phyloP scores from a whole-genome alignment of 2,113 vertebrate genomes.

The Ictalurus punctatus region DNA sequence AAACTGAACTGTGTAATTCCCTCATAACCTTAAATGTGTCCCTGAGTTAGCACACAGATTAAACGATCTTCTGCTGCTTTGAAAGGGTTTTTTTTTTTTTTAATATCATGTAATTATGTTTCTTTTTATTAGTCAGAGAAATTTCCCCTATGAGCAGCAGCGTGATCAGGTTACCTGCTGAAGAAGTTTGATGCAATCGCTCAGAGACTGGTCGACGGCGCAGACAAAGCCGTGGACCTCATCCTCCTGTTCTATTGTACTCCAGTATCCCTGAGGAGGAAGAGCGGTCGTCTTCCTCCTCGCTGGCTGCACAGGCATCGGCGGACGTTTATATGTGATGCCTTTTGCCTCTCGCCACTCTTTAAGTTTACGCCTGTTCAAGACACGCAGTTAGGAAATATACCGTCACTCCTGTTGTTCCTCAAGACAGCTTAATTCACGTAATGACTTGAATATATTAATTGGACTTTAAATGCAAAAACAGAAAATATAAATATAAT shows the following conservation, averaged over 20 bases:
- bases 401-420: background rate
- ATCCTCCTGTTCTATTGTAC: conserved; percentile 72
- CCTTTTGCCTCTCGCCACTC: conserved; percentile 85
- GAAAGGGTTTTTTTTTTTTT: background rate
- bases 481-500: background rate
- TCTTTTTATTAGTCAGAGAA: background rate
- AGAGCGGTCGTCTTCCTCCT: conserved; percentile 51
- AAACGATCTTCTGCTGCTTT: background rate
- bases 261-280: conserved; percentile 68
- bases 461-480: background rate
- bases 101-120: background rate
- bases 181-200: conserved; percentile 78
- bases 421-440: background rate
- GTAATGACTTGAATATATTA: background rate
- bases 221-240: conserved; percentile 67
- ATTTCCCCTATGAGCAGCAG: background rate
- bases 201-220: conserved; percentile 73
- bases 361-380: conserved; percentile 80
- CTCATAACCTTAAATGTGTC: background rate
- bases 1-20: background rate
- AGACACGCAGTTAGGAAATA: background rate
- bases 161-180: conserved; percentile 70
- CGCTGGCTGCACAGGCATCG: conserved; percentile 73
- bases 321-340: conserved; percentile 87
- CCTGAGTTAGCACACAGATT: background rate